Conservation (phyloP, 1,140 invertebrate genomes). For the Oedothorax gibbosus region DNA sequence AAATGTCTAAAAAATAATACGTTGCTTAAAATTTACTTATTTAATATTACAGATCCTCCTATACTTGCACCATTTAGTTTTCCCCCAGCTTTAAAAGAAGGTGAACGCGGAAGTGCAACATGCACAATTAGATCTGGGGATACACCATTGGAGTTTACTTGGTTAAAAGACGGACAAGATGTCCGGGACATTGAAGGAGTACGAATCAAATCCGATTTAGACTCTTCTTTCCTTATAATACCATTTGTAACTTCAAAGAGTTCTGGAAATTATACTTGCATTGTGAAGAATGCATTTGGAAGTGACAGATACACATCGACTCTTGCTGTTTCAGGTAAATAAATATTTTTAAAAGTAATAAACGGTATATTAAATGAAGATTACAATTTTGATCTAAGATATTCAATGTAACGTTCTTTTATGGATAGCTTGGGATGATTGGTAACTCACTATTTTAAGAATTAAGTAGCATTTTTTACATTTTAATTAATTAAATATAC, state of each 20-base stretch:
- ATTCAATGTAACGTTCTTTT: too few relatives aligned
- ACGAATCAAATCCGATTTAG: not conserved
- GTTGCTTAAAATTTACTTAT: not conserved
- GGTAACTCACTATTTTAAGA: too few relatives aligned
- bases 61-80: slow-evolving; percentile 62
- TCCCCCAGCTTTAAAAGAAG: slow-evolving; percentile 33
- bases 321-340: slow-evolving; percentile 82
- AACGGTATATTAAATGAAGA: too few relatives aligned
- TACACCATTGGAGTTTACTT: slow-evolving; percentile 27
- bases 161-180: slow-evolving; percentile 30
- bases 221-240: slow-evolving; percentile 35
- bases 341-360: not conserved
- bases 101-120: slow-evolving; percentile 13
- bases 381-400: too few relatives aligned
- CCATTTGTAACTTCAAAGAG: slow-evolving; percentile 70
- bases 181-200: not conserved
- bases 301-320: slow-evolving; percentile 90
- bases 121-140: slow-evolving; percentile 37
- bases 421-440: too few relatives aligned
- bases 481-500: too few relatives aligned
- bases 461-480: too few relatives aligned
- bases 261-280: slow-evolving; percentile 86
- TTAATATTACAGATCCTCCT: slow-evolving; percentile 65
- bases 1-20: not conserved
- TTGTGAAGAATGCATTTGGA: slow-evolving; percentile 92